These are phyloP conservation scores for Auanema freiburgensis DNA, from an alignment of 2,888 invertebrate species.

Conservation along the genomic window DNA sequence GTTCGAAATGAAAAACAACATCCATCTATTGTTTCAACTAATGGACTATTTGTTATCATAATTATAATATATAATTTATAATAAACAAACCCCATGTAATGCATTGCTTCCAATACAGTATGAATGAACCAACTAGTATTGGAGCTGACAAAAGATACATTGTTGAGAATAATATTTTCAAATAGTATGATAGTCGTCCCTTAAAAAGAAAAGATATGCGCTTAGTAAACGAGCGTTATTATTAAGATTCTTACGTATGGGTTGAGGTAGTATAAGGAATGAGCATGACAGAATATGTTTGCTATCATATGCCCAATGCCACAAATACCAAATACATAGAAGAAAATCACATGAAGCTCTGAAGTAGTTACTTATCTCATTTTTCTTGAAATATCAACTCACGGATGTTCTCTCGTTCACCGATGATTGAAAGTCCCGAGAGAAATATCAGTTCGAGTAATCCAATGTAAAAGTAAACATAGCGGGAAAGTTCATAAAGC, in stretches of 20 bases:
- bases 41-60: neutral
- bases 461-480: constrained; percentile 42
- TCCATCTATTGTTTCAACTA: neutral
- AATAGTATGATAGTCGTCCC: constrained; percentile 59
- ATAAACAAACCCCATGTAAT: constrained; percentile 57
- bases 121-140: constrained; percentile 55
- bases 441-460: constrained; percentile 46
- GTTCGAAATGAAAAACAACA: neutral
- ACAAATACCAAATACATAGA: constrained; percentile 62
- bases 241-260: constrained; percentile 52
- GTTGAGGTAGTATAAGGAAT: constrained; percentile 61
- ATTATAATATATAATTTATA: neutral
- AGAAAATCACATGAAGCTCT: constrained; percentile 62
- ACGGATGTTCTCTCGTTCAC: constrained; percentile 62
- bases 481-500: constrained; percentile 48
- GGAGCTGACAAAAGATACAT: constrained; percentile 62
- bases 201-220: constrained; percentile 24
- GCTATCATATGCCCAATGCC: constrained; percentile 61
- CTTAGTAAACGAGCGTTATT: neutral
- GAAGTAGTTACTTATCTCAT: constrained; percentile 15
- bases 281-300: constrained; percentile 61
- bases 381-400: constrained; percentile 15
- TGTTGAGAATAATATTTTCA: constrained; percentile 54
- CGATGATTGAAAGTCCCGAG: constrained; percentile 59
- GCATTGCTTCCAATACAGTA: constrained; percentile 62